Conservation (phyloP, 2,888 invertebrate genomes). For the Nomada lathburiana region DNA sequence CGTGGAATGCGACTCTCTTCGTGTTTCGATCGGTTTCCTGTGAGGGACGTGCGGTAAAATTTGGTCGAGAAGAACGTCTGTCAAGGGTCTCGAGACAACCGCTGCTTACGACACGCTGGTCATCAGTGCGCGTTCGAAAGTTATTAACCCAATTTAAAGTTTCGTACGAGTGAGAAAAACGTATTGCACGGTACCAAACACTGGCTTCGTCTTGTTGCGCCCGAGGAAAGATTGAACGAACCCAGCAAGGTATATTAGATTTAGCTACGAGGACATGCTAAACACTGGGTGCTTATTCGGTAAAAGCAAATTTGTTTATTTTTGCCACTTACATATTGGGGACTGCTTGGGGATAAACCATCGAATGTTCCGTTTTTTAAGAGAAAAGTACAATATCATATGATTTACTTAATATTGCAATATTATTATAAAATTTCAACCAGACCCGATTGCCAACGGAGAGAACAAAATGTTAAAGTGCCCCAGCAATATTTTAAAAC, state of each 20-base stretch:
- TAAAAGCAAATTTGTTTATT: too few relatives aligned
- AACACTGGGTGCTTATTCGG: background rate
- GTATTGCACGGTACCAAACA: background rate
- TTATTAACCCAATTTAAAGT: slow-evolving; percentile 45
- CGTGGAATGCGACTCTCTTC: slow-evolving; percentile 79
- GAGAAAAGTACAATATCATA: too few relatives aligned
- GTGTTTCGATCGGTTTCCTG: slow-evolving; percentile 73
- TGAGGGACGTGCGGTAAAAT: slow-evolving; percentile 58
- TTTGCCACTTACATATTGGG: too few relatives aligned
- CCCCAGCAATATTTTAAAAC: too few relatives aligned
- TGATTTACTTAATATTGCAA: too few relatives aligned
- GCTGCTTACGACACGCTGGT: slow-evolving; percentile 40
- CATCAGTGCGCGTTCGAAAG: slow-evolving; percentile 24
- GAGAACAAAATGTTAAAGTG: too few relatives aligned
- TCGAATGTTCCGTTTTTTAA: too few relatives aligned
- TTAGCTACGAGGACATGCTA: slow-evolving; percentile 7
- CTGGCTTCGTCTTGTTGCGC: background rate
- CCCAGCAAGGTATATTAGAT: background rate
- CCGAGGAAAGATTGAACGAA: background rate
- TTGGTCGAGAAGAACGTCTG: slow-evolving; percentile 56
- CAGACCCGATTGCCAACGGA: too few relatives aligned
- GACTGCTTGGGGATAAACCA: too few relatives aligned
- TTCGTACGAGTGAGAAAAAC: background rate
- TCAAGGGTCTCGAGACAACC: slow-evolving; percentile 32
- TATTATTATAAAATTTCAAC: too few relatives aligned